Conservation (phyloP, 1,140 invertebrate species). For the Stratiolaelaps scimitus region DNA sequence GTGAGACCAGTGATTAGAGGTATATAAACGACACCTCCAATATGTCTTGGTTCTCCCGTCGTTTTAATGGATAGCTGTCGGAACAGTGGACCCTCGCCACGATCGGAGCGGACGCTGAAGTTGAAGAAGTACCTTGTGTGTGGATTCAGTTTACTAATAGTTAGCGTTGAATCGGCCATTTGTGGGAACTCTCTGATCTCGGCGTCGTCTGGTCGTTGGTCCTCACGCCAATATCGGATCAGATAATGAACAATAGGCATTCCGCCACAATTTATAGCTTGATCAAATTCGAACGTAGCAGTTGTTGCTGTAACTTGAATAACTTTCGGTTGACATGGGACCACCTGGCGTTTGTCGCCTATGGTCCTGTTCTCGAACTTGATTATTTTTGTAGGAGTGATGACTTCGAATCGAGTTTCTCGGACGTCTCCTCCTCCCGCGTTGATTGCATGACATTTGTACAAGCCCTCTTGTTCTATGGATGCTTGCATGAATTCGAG, state of each 20-base stretch:
- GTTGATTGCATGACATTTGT: constrained; percentile 1
- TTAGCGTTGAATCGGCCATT: not conserved
- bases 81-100: not conserved
- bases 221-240: not conserved
- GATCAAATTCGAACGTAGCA: not conserved
- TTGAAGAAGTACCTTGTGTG: not conserved
- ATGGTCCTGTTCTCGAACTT: constrained; percentile 2
- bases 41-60: not conserved
- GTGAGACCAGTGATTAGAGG: too few relatives aligned
- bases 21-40: too few relatives aligned
- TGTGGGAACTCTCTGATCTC: not conserved
- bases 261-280: not conserved
- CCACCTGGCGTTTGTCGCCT: not conserved
- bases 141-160: not conserved
- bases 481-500: not conserved
- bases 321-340: not conserved
- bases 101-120: constrained; percentile 2
- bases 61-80: not conserved
- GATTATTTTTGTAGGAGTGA: not conserved
- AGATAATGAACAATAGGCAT: not conserved
- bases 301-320: not conserved
- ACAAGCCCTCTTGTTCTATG: not conserved
- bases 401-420: not conserved
- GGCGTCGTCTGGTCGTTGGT: not conserved
- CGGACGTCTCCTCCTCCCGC: not conserved